These are phyloP conservation scores for Machaerirhynchus nigripectus DNA, from an alignment of 2,113 vertebrate genomes.

Conservation along the genomic window DNA sequence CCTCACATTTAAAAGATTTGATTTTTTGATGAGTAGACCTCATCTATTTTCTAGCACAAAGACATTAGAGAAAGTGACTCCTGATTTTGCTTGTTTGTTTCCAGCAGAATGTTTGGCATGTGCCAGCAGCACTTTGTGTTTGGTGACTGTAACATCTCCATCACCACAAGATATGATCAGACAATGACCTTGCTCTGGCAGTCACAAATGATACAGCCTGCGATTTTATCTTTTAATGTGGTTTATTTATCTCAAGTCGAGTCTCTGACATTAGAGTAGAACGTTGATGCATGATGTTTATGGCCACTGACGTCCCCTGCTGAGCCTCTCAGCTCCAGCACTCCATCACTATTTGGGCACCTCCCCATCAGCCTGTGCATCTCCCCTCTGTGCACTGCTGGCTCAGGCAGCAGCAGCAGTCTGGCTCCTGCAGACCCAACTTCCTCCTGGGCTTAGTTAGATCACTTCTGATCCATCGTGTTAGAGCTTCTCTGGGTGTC, in stretches of 20 bases:
- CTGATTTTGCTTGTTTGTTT: not conserved
- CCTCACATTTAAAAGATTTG: not conserved
- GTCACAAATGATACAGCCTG: not conserved
- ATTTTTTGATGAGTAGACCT: not conserved
- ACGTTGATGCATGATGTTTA: not conserved
- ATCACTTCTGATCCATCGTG: rapidly evolving
- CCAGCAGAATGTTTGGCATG: not conserved
- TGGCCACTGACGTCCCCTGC: not conserved
- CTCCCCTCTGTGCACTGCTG: not conserved
- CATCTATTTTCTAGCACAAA: not conserved
- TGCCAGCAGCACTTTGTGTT: not conserved
- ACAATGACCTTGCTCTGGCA: not conserved
- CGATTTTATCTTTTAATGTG: not conserved
- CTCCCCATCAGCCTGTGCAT: not conserved
- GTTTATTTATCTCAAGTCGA: not conserved
- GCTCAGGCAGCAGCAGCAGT: not conserved
- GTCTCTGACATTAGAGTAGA: not conserved
- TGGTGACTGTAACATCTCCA: not conserved
- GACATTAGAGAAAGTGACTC: not conserved
- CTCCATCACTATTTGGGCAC: not conserved
- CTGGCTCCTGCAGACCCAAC: not conserved
- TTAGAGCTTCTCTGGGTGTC: not conserved
- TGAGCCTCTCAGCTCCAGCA: not conserved
- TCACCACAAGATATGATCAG: not conserved
- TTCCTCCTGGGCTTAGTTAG: not conserved